A percentile compares a stretch with the other conserved stretches of the same genome.
Conservation (phyloP, 2,797 vertebrate genomes). For the Manis javanica region DNA sequence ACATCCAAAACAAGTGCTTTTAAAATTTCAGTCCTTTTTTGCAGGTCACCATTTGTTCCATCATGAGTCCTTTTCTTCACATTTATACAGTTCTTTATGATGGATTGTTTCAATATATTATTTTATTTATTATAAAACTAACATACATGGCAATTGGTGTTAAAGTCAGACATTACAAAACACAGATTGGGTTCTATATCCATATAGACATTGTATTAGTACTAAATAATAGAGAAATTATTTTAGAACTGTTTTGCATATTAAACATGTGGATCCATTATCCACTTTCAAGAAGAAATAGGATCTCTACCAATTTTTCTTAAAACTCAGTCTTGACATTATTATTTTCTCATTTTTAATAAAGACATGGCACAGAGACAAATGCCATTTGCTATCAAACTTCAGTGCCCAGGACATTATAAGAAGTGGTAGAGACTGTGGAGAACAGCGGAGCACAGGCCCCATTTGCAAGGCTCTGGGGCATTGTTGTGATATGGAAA, state of each 20-base stretch:
- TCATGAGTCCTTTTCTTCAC: not conserved
- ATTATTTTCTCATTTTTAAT: not conserved
- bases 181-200: too few relatives aligned
- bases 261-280: not conserved
- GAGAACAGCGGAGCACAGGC: fast-evolving
- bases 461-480: not conserved
- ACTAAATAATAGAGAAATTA: too few relatives aligned
- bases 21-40: not conserved
- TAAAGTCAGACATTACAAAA: too few relatives aligned
- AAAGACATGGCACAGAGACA: not conserved
- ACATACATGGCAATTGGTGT: too few relatives aligned
- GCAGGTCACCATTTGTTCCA: not conserved
- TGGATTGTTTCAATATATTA: not conserved
- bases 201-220: too few relatives aligned
- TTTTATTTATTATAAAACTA: not conserved
- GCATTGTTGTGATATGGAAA: not conserved
- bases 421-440: not conserved
- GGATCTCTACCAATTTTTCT: not conserved
- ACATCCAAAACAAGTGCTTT: not conserved
- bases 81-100: not conserved
- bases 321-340: not conserved
- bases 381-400: not conserved
- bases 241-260: not conserved
- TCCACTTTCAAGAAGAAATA: not conserved
- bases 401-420: not conserved